These are phyloP conservation scores for Poeciliopsis presidionis DNA, from an alignment of 2,797 vertebrate genomes.

Conservation along the genomic window DNA sequence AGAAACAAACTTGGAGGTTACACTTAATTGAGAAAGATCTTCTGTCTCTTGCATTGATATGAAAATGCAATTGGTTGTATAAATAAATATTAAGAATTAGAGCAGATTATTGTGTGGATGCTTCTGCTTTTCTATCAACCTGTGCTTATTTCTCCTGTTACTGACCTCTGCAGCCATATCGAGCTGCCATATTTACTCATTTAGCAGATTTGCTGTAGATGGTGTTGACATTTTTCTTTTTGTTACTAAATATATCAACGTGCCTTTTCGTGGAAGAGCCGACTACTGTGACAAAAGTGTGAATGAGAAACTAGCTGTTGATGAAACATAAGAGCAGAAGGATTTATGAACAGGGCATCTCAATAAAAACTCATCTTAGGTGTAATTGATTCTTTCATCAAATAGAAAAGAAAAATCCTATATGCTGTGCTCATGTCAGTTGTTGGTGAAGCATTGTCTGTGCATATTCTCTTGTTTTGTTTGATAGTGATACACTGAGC, in stretches of 20 bases:
- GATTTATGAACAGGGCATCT: background rate
- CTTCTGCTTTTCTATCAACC: background rate
- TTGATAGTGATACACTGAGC: background rate
- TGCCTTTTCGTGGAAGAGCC: background rate
- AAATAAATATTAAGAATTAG: background rate
- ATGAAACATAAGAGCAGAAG: background rate
- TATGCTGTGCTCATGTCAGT: background rate
- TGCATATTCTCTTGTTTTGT: background rate
- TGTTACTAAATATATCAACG: background rate
- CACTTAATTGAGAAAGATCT: background rate
- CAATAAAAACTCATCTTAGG: background rate
- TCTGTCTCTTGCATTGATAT: background rate
- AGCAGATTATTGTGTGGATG: background rate
- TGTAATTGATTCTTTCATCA: background rate
- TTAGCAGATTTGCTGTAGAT: background rate
- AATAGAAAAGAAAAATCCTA: background rate
- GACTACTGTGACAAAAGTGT: background rate
- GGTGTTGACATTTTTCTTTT: background rate
- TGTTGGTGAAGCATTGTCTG: background rate
- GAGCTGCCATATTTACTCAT: background rate
- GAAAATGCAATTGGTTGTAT: background rate
- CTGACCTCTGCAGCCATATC: background rate
- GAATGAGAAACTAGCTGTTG: background rate
- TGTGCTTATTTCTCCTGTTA: background rate
- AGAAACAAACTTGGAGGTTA: background rate